Evolutionary conservation across 2,888 invertebrate genomes (phyloP), one percentile per base, ranked within the genome.

Genomic region (Xiphydria camelus): DNA sequence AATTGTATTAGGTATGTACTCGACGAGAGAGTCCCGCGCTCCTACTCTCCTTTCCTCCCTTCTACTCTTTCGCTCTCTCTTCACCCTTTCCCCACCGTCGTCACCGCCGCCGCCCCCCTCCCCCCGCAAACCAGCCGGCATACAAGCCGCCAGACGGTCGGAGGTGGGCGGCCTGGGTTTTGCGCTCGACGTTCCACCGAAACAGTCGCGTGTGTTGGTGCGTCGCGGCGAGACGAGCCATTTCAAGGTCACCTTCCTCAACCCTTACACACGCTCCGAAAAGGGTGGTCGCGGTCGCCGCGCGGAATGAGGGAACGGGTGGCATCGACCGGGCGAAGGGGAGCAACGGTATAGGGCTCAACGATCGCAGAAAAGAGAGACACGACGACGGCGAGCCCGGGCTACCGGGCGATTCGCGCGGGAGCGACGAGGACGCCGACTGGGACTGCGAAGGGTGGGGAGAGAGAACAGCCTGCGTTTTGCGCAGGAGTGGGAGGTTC

Each of bases 171-270:
- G 10, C 22, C 35, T 29, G 20, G 23, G 12, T 19, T 15, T 35
- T 37, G 19, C 15, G 14, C 25, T 14, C 10, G 40, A 23, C 25
- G 32, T 36, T 14, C 17, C 17, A 10, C 23, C 21, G 14, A 32
- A 37, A 41, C 29, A 18, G 23, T 17, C 29, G 26, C 48, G 25
- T 10, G 2, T 2, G n/a, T 12, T 29, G 2, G 29, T 10, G 12
- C 12, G 29, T 29, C 6, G 29, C 14, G 29, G 12, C 12, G 12
- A 29, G 29, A 45, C 49, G 49, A 44, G 39, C 26, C 20, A 42
- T 58, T 49, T 47, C 55, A 66, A 64, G 66, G 64, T 66, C 61
- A 64, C 59, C 56, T 60, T 61, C 47, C 51, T 55, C 55, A 56
- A 61, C 57, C 61, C 67, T 61, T 55, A 57, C 59, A 49, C 53